Percentiles rank a stretch among this genome's conserved stretches.
Evolutionary conservation across 2,797 vertebrate species (phyloP).

Genomic region (Acanthis flammea): DNA sequence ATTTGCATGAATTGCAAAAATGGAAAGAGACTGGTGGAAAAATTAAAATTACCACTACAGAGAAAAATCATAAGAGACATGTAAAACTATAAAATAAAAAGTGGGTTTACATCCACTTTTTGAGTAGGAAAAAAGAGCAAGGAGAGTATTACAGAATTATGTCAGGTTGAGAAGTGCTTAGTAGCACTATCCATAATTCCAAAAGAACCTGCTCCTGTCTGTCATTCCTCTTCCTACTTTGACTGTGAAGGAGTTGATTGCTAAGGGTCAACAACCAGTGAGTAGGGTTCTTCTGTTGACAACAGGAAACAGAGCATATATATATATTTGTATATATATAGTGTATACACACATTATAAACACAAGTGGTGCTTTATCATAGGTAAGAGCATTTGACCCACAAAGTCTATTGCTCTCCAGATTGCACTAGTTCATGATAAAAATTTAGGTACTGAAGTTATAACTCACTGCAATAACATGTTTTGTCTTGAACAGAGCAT

Average conservation of each 20-base stretch:
- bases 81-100: background rate
- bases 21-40: background rate
- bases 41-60: background rate
- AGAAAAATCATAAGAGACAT: background rate
- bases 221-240: background rate
- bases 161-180: background rate
- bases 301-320: background rate
- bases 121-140: background rate
- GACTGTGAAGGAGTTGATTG: background rate
- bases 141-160: background rate
- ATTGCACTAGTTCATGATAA: background rate
- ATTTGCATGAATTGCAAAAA: background rate
- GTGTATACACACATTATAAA: background rate
- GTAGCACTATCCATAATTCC: background rate
- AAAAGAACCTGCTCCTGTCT: background rate
- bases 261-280: background rate
- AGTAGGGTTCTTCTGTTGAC: background rate
- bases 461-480: background rate
- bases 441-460: background rate
- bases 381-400: background rate
- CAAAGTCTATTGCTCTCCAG: background rate
- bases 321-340: background rate
- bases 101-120: background rate
- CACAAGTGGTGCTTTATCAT: fast-evolving
- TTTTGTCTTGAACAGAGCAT: background rate